phyloP scores from a whole-genome alignment of 1,140 invertebrate genomes.

The Camponotus floridanus region DNA sequence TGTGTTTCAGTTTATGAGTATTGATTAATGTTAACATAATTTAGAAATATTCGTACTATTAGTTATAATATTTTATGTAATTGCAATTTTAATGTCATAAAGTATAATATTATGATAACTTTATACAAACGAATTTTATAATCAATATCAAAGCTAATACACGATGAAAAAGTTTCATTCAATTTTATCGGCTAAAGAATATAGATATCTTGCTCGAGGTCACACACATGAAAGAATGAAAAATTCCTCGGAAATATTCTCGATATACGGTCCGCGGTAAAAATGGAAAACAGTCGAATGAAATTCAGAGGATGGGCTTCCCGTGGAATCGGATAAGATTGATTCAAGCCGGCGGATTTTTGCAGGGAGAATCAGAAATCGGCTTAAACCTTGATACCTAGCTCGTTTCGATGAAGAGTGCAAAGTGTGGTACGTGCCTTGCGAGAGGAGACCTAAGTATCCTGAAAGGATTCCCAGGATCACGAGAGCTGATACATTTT shows the following conservation, averaged over 20 bases:
- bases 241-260: conserved; percentile 55
- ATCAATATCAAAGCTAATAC: conserved; percentile 11
- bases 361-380: conserved; percentile 68
- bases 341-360: conserved; percentile 68
- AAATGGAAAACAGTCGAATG: conserved; percentile 56
- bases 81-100: neutral
- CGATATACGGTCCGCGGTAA: conserved; percentile 30
- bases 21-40: neutral
- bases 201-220: conserved; percentile 7
- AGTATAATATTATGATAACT: neutral
- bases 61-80: neutral
- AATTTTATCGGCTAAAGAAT: conserved; percentile 16
- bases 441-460: conserved; percentile 64
- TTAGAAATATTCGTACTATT: neutral
- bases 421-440: conserved; percentile 69
- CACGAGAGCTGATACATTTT: conserved; percentile 69
- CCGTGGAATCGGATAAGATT: conserved; percentile 70
- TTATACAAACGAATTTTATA: neutral
- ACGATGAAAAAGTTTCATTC: neutral
- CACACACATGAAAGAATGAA: conserved; percentile 41
- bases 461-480: conserved; percentile 67
- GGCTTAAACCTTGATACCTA: conserved; percentile 71
- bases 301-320: conserved; percentile 64
- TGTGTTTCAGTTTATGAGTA: neutral
- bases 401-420: conserved; percentile 72